These are phyloP conservation scores for Emydocephalus ijimae DNA, from an alignment of 2,113 vertebrate species.

Conservation along the genomic window DNA sequence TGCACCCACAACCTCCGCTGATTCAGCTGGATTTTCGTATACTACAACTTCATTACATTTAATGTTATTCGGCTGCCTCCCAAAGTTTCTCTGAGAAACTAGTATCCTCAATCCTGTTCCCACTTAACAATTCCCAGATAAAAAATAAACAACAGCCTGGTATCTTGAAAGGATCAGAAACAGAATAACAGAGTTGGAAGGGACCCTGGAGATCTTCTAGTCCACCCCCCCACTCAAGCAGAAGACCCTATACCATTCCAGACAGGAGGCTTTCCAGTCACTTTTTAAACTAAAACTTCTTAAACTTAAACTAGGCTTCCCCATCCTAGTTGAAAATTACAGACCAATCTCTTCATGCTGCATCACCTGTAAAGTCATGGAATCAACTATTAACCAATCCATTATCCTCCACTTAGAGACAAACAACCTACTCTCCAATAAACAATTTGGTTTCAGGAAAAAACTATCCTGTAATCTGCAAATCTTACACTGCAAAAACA, in stretches of 20 bases:
- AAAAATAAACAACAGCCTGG: neutral
- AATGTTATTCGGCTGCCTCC: neutral
- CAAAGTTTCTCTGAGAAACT: neutral
- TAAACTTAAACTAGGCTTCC: too few species aligned
- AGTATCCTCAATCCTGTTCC: neutral
- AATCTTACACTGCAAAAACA: too few species aligned
- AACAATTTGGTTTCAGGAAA: too few species aligned
- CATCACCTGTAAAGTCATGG: too few species aligned
- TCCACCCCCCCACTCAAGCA: neutral
- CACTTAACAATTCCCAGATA: neutral
- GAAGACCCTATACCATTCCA: neutral
- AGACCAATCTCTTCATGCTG: too few species aligned
- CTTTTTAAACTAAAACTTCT: neutral
- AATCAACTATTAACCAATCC: too few species aligned
- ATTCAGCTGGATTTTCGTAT: neutral
- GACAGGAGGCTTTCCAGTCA: neutral
- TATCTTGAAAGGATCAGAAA: neutral
- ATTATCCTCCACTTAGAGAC: too few species aligned
- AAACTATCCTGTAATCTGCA: too few species aligned
- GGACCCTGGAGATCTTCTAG: neutral
- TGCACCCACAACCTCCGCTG: too few species aligned
- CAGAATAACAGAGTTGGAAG: neutral
- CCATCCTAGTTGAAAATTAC: too few species aligned
- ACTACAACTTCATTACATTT: neutral
- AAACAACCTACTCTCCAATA: too few species aligned